Evolutionary conservation across 2,888 invertebrate species (phyloP), one percentile per base, ranked within the genome.

Genomic region (Tenthredo distinguenda): DNA sequence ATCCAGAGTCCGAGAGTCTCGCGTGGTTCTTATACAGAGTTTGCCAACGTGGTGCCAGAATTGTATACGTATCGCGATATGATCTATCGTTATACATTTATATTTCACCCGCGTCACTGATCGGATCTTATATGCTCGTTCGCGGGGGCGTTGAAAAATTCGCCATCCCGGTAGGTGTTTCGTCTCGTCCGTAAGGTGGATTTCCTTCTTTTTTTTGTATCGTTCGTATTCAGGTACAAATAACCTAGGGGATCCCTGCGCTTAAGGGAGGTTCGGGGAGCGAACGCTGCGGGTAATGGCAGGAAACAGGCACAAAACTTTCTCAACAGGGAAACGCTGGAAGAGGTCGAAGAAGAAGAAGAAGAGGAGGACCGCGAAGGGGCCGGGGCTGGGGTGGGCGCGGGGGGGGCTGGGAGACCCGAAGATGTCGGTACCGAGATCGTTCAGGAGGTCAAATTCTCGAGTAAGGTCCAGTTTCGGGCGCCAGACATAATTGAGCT

Each of bases 231-330:
- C 86, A 93, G 92, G 86, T 92, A 92, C 88, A 93, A 91, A 92
- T 93, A 93, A 92, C 93, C 92, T 91, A 91, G 91, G 91, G 89
- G 90, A 86, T 91, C 91, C 18, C 86, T 90, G 88, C 91, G 91
- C 86, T 89, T 90, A 86, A 90, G 89, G 87, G 91, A 92, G 86
- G 88, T 88, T 86, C 89, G 89, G 82, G 89, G 86, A 83, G 86
- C 82, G 86, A 86, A 86, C 74, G 84, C 86, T 77, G 50, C 87
- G 83, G 86, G 79, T 55, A 37, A 34, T 26, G 72, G 74, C 9
- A 15, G 84, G 88, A 62, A 86, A 88, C 37, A 87, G 88, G 34
- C 88, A 89, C 40, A 89, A 87, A 85, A 86, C 87, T 55, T 88
- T 88, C 6, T 88, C 89, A 74, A 91, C 90, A 74, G 89, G 88